Conservation (phyloP, 35 echinoderm and acorn worm genomes). For the Apostichopus japonicus region DNA sequence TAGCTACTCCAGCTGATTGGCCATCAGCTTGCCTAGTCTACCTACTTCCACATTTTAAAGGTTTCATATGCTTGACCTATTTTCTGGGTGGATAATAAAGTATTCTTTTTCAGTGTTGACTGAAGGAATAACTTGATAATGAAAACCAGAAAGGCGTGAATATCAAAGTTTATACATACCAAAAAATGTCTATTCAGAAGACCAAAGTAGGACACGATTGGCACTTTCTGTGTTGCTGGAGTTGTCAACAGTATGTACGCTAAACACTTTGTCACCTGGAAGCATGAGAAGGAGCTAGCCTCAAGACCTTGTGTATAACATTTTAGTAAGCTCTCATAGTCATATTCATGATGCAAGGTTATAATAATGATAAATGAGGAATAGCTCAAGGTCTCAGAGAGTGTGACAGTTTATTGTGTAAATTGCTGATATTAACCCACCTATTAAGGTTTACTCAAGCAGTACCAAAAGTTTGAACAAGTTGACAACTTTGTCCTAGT, state of each 20-base stretch:
- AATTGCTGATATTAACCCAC: background rate
- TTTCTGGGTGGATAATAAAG: constrained; percentile 18
- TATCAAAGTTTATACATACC: constrained; percentile 13
- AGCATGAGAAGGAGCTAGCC: background rate
- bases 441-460: constrained; percentile 32
- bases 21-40: background rate
- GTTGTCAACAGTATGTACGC: background rate
- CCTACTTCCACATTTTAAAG: background rate
- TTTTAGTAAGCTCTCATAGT: background rate
- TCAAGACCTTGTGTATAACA: background rate
- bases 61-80: constrained; percentile 18
- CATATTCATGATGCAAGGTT: too few relatives aligned
- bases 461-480: constrained; percentile 9
- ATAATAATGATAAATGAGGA: too few relatives aligned
- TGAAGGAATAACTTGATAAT: constrained; percentile 19
- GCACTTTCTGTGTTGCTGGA: background rate
- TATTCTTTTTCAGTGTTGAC: constrained; percentile 38
- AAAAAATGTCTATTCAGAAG: background rate
- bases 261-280: background rate
- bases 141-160: constrained; percentile 13
- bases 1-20: background rate
- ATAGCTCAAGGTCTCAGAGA: background rate
- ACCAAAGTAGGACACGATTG: background rate
- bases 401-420: background rate
- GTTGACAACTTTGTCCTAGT: constrained; percentile 8